These are phyloP conservation scores for Salvelinus sp. DNA, from an alignment of 2,113 vertebrate genomes.

Conservation along the genomic window DNA sequence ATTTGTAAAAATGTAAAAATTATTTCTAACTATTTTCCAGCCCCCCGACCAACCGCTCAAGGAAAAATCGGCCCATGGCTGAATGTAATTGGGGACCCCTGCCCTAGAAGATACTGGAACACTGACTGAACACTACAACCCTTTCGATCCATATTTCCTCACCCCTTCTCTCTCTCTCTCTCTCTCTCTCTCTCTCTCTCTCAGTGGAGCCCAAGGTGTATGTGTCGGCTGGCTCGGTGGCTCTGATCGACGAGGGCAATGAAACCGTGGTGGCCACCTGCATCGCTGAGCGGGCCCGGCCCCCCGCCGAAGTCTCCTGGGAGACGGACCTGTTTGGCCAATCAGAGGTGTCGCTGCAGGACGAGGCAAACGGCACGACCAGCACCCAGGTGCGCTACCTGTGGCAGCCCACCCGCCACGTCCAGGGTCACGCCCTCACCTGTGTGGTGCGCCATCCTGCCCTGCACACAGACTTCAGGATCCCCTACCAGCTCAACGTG, in stretches of 20 bases:
- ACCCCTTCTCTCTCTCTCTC: not conserved
- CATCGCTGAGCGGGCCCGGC: conserved; percentile 88
- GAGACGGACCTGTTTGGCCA: conserved; percentile 87
- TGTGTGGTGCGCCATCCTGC: conserved; percentile 92
- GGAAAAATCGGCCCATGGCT: no score
- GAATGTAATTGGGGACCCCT: no score
- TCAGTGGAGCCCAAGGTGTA: conserved; percentile 95
- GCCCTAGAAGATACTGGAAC: conserved; percentile 67
- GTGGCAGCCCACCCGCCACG: conserved; percentile 86
- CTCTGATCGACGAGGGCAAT: conserved; percentile 90
- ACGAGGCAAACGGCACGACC: conserved; percentile 88
- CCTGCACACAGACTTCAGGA: conserved; percentile 85
- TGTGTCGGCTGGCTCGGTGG: conserved; percentile 83
- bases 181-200: not conserved
- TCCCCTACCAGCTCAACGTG: conserved; percentile 87
- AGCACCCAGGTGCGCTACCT: conserved; percentile 88
- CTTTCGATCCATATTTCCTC: not conserved
- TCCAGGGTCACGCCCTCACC: conserved; percentile 85
- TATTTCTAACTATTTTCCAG: no score
- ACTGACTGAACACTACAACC: not conserved
- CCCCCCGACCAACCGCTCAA: no score
- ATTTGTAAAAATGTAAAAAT: no score
- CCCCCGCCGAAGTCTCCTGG: conserved; percentile 89
- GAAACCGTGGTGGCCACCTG: conserved; percentile 90
- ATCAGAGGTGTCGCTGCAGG: conserved; percentile 79